Evolutionary conservation across 2,113 vertebrate species (phyloP), one percentile per base, ranked within the genome.

Genomic region (Tragelaphus scriptus): DNA sequence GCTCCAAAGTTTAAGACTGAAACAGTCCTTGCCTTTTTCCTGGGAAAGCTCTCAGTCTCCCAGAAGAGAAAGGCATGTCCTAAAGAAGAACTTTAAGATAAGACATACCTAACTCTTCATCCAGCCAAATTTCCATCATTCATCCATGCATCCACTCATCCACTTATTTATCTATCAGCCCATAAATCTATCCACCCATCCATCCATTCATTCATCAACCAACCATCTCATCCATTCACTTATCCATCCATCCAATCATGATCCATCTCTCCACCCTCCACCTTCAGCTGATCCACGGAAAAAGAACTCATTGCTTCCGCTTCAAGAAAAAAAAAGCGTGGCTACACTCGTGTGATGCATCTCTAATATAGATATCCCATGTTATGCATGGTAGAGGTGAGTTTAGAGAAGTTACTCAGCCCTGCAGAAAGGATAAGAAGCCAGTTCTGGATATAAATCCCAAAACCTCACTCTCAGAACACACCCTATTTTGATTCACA

Each of bases 301-400:
- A 16, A 91, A 95, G 28, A 80, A 19, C 7, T n/a, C 19, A 56
- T 7, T 51, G 90, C 23, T n/a, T 90, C 12, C 65, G 51, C 63
- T 44, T 63, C 36, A 16, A 28, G 63, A 6, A 44, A 44, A 44
- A 4, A 56, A 4, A 58, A 16, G 44, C 40, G 10, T 21, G 23
- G 40, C 13, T 23, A 23, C 3, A 25, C 3, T 1, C 5, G 49
- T 8, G 30, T 12, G 1, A 7, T 26, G 17, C 2, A 9, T 44
- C n/a, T 90, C 61, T 56, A 17, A 85, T n/a, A 53, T 47, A 94
- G 9, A 36, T 2, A 11, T 7, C 65, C 19, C 36, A 30, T 21
- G 61, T 63, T 19, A 7, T 3, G 40, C n/a, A 32, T 12, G 58
- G 15, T 10, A 53, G n/a, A 56, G 32, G 7, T 6, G 10, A 17